Evolutionary conservation across 1,140 invertebrate genomes (phyloP), one percentile per base, ranked within the genome.

Genomic region (Ips nitidus): DNA sequence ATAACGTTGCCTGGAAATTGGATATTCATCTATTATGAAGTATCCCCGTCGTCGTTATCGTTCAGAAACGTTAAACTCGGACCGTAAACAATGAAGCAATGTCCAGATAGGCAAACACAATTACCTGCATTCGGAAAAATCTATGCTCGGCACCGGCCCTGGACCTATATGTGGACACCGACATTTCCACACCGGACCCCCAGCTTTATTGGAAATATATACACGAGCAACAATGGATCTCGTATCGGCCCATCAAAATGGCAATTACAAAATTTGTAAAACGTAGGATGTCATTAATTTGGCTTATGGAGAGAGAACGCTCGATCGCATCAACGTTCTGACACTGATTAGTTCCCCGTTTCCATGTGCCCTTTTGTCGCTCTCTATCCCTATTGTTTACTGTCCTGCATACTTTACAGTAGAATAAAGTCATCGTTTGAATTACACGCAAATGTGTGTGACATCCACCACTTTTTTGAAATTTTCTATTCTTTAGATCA

Each of bases 241-340:
- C 65, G 69, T 55, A 56, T 56, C 52, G 42, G 37, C 69, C 55
- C 60, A 68, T 68, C 66, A 75, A 75, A 75, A 73, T 71, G 66
- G 67, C 72, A 75, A 75, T 75, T 75, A 72, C 69, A 75, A 75
- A 75, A 75, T 75, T 75, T 75, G 72, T 75, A 73, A 75, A 73
- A 75, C 69, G 67, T 42, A 73, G 74, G 74, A 75, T 66, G 69
- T 73, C 66, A 75, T 73, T 73, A 75, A 69, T 69, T 69, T 69
- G 67, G 67, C 58, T 63, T 69, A 47, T 62, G 60, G 67, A 55
- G 22, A 22, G 22, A 22, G 59, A 60, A 66, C 43, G 36, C 7
- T 43, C 55, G 64, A 66, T 58, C n/a, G 36, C 43, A 59, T 66
- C 55, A 37, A 39, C 55, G 55, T 41, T 68, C 22, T 60, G 66